Conservation (phyloP, 2,797 vertebrate species). For the Acipenser oxyrinchus region DNA sequence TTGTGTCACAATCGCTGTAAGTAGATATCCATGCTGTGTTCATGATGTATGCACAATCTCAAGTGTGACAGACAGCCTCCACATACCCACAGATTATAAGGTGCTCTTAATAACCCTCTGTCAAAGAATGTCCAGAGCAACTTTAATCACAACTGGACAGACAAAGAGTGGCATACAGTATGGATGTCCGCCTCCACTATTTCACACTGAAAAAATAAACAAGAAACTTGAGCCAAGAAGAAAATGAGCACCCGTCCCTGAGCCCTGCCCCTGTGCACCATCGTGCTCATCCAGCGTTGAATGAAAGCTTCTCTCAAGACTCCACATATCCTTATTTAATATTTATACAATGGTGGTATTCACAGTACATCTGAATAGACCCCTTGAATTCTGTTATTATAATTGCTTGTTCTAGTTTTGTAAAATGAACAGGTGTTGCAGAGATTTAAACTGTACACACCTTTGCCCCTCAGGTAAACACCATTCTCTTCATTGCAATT, state of each 20-base stretch:
- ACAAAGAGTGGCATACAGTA: not conserved
- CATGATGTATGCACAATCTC: not conserved
- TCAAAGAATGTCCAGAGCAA: not conserved
- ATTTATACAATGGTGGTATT: no score
- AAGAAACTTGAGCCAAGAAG: no score
- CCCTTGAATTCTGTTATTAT: not conserved
- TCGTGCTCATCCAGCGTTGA: no score
- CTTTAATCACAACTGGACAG: not conserved
- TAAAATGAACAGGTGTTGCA: not conserved
- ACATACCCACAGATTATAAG: no score
- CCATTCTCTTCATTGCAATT: conserved; percentile 32
- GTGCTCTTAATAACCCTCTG: not conserved
- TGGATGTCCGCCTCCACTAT: no score
- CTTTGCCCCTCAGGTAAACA: conserved; percentile 36
- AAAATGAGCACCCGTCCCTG: no score
- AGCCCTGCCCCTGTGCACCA: no score
- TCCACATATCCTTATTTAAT: no score
- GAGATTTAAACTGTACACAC: not conserved
- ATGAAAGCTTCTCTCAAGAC: no score
- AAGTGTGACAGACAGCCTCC: no score
- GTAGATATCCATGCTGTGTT: conserved; percentile 8
- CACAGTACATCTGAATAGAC: no score
- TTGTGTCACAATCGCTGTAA: conserved; percentile 26
- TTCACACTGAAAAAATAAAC: no score
- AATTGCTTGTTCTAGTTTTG: not conserved